phyloP scores from a whole-genome alignment of 1,140 invertebrate genomes.

The Pollicipes pollicipes region DNA sequence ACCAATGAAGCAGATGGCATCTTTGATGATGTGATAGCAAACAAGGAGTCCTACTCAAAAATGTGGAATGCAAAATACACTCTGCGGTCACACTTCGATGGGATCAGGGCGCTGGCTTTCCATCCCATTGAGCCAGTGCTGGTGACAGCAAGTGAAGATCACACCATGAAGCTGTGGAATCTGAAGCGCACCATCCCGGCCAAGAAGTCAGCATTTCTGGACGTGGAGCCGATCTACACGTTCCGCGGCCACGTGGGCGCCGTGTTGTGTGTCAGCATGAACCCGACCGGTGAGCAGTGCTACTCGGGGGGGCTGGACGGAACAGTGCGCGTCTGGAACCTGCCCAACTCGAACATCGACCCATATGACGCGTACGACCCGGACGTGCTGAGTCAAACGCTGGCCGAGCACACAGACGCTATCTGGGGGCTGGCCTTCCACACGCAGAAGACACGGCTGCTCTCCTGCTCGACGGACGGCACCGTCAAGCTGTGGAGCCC shows the following conservation, averaged over 20 bases:
- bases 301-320: constrained; percentile 89
- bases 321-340: constrained; percentile 86
- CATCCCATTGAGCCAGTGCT: constrained; percentile 92
- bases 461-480: constrained; percentile 87
- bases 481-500: constrained; percentile 86
- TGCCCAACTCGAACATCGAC: constrained; percentile 88
- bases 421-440: constrained; percentile 87
- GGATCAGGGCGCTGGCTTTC: constrained; percentile 87
- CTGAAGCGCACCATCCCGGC: constrained; percentile 90
- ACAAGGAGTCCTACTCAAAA: constrained; percentile 86
- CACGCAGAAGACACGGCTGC: constrained; percentile 53
- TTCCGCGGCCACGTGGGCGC: constrained; percentile 85
- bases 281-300: constrained; percentile 72
- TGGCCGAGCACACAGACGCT: constrained; percentile 83
- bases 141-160: constrained; percentile 95
- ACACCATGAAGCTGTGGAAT: constrained; percentile 98
- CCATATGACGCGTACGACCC: constrained; percentile 79
- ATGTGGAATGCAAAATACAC: constrained; percentile 98
- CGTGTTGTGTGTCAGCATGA: constrained; percentile 85
- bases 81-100: constrained; percentile 91
- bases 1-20: constrained; percentile 85
- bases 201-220: constrained; percentile 86
- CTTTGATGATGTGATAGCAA: constrained; percentile 61
- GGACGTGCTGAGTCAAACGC: constrained; percentile 54
- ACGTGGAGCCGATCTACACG: constrained; percentile 96